Evolutionary conservation across 2,888 invertebrate genomes (phyloP).

Genomic region (Phragmatobia fuliginosa): DNA sequence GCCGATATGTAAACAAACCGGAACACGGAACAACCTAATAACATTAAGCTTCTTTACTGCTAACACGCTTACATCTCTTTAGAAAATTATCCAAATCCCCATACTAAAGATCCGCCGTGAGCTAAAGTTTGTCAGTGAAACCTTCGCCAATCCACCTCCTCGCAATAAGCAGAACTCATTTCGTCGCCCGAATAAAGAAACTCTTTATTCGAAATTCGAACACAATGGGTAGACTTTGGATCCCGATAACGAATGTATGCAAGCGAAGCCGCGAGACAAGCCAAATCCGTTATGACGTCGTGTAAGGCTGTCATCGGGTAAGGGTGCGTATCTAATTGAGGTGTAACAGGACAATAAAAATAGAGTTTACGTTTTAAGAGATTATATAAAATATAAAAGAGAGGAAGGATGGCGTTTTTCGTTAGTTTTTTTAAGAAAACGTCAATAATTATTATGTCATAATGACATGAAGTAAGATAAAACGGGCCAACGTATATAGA

Average conservation of each 20-base stretch:
- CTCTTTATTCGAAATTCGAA: slow-evolving; percentile 47
- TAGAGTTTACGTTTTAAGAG: not conserved
- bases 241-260: slow-evolving; percentile 58
- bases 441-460: not conserved
- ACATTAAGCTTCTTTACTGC: slow-evolving; percentile 45
- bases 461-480: no score
- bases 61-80: slow-evolving; percentile 29
- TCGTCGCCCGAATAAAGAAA: slow-evolving; percentile 58
- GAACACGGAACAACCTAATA: slow-evolving; percentile 27
- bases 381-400: not conserved
- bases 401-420: not conserved
- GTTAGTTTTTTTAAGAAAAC: not conserved
- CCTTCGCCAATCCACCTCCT: slow-evolving; percentile 13
- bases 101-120: slow-evolving; percentile 30
- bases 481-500: no score
- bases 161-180: slow-evolving; percentile 59
- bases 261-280: slow-evolving; percentile 55
- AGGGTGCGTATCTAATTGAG: slow-evolving; percentile 30
- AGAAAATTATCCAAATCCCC: slow-evolving; percentile 17
- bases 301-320: slow-evolving; percentile 43
- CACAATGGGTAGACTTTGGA: slow-evolving; percentile 51
- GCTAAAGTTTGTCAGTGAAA: slow-evolving; percentile 39
- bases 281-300: slow-evolving; percentile 62
- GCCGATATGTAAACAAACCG: slow-evolving; percentile 17
- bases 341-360: slow-evolving; percentile 25